Conservation (phyloP, 1,140 invertebrate species). For the Halesus radiatus region DNA sequence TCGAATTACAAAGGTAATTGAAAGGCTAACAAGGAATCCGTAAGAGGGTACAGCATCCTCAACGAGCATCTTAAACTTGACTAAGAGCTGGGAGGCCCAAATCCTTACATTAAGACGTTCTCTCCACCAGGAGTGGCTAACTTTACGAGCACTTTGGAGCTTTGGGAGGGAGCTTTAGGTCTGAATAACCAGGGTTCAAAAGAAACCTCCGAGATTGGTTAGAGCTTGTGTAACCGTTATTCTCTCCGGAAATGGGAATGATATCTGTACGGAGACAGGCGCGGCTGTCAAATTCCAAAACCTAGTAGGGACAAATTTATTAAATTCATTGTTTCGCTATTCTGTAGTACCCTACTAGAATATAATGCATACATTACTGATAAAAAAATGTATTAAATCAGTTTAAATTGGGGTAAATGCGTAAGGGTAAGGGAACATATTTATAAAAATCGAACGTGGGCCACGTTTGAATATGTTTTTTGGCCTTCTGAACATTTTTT, state of each 20-base stretch:
- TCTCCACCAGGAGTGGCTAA: not conserved
- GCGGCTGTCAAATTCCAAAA: too few relatives aligned
- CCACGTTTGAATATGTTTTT: too few relatives aligned
- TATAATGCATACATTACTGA: too few relatives aligned
- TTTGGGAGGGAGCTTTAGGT: not conserved
- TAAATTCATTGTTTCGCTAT: too few relatives aligned
- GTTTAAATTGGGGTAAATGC: too few relatives aligned
- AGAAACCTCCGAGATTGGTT: not conserved
- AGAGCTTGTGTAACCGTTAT: not conserved
- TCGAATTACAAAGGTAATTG: slow-evolving; percentile 17
- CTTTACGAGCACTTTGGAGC: slow-evolving; percentile 1
- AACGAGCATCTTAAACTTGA: not conserved
- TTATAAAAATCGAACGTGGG: too few relatives aligned
- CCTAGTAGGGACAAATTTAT: too few relatives aligned
- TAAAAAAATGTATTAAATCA: too few relatives aligned
- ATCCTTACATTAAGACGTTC: slow-evolving; percentile 13
- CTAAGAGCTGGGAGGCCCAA: slow-evolving; percentile 8
- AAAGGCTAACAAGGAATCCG: not conserved
- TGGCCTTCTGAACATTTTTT: too few relatives aligned
- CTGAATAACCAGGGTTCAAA: not conserved
- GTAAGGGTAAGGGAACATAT: too few relatives aligned
- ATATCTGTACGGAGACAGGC: not conserved
- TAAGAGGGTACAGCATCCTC: not conserved
- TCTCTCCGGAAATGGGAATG: not conserved
- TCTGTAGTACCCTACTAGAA: too few relatives aligned